Evolutionary conservation across 2,888 invertebrate species (phyloP).

Genomic region (Nemotelus pantherinus): DNA sequence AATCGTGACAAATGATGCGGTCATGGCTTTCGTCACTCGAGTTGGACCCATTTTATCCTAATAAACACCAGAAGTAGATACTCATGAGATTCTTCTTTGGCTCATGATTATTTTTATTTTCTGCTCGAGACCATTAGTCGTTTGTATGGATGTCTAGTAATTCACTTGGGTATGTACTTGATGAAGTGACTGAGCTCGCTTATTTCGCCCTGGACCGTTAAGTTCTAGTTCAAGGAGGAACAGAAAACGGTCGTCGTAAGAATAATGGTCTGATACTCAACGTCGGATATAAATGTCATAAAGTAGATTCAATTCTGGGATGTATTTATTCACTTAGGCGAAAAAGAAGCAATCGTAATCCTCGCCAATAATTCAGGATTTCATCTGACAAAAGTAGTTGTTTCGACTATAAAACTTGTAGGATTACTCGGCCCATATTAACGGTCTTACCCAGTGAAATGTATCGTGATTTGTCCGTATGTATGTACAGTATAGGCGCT

Average conservation of each 20-base stretch:
- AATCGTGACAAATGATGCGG: conserved; percentile 40
- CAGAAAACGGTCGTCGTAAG: background rate
- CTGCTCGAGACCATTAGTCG: conserved; percentile 4
- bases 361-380: conserved; percentile 37
- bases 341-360: conserved; percentile 16
- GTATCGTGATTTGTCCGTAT: background rate
- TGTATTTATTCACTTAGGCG: background rate
- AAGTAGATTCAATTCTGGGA: conserved; percentile 33
- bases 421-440: conserved; percentile 13
- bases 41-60: conserved; percentile 26
- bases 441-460: background rate
- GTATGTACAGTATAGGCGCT: no score
- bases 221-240: no score
- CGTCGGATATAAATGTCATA: conserved; percentile 38
- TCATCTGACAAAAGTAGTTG: conserved; percentile 19
- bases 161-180: no score
- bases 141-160: background rate
- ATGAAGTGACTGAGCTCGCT: background rate
- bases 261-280: conserved; percentile 29
- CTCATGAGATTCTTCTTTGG: conserved; percentile 9
- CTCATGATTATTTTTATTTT: conserved; percentile 26
- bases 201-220: no score
- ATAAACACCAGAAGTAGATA: conserved; percentile 30
- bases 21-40: conserved; percentile 33
- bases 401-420: conserved; percentile 23